Conservation (phyloP, 2,888 invertebrate species). For the Spatulosminthurus flaviceps region DNA sequence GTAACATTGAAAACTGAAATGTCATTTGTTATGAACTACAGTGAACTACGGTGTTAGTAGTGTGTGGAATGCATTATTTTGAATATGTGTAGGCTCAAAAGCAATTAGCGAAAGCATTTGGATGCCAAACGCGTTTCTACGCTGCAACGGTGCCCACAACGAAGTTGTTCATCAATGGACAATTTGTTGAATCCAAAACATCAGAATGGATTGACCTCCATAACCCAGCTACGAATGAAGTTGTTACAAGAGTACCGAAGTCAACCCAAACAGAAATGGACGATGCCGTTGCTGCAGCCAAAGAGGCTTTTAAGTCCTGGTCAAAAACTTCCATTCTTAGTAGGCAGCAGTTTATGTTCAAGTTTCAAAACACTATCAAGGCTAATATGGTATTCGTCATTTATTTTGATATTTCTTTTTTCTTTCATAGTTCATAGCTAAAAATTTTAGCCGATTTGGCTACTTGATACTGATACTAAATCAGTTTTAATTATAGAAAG, state of each 20-base stretch:
- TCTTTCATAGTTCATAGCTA: no score
- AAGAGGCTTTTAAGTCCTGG: slow-evolving; percentile 84
- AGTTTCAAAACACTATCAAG: slow-evolving; percentile 83
- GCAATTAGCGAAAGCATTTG: slow-evolving; percentile 20
- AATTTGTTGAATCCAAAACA: slow-evolving; percentile 90
- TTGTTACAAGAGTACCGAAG: slow-evolving; percentile 84
- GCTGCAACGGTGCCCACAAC: slow-evolving; percentile 75
- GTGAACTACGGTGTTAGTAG: no score
- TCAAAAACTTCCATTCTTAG: slow-evolving; percentile 89
- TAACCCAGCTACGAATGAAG: slow-evolving; percentile 92
- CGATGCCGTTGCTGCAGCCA: slow-evolving; percentile 84
- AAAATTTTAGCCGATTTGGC: no score
- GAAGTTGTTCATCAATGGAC: slow-evolving; percentile 94
- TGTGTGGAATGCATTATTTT: no score
- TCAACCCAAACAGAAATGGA: slow-evolving; percentile 89
- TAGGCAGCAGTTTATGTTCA: slow-evolving; percentile 92
- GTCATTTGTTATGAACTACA: no score
- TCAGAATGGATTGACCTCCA: slow-evolving; percentile 94
- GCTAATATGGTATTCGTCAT: slow-evolving; percentile 75
- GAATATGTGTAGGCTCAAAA: neutral
- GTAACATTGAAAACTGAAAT: neutral
- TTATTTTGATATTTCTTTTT: no score
- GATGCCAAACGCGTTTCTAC: slow-evolving; percentile 39
- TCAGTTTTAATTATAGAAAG: slow-evolving; percentile 71
- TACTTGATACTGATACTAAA: no score